Conservation (phyloP, 2,113 vertebrate species). For the Psettodes erumei region DNA sequence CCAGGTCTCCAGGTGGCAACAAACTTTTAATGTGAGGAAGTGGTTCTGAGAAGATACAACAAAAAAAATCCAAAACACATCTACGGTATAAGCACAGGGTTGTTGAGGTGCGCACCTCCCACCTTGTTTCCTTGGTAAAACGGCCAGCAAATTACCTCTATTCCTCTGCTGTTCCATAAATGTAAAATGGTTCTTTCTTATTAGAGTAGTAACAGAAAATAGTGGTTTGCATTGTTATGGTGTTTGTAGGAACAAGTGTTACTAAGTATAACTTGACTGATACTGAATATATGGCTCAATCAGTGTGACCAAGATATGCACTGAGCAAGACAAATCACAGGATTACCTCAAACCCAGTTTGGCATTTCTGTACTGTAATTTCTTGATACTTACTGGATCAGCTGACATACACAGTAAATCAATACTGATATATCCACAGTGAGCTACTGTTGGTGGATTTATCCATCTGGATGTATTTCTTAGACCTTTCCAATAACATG, state of each 20-base stretch:
- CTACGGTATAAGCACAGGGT: neutral
- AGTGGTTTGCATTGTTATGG: neutral
- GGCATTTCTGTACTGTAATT: neutral
- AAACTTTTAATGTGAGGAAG: conserved; percentile 57
- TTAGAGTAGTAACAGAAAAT: neutral
- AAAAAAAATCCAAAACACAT: conserved; percentile 13
- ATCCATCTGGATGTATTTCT: neutral
- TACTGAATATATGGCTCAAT: neutral
- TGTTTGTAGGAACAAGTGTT: neutral
- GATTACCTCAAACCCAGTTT: neutral
- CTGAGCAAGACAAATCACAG: too few species aligned
- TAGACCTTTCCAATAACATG: neutral
- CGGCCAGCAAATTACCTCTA: neutral
- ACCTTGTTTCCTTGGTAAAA: neutral
- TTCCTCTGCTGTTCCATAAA: neutral
- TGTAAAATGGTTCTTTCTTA: neutral
- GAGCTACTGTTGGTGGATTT: neutral
- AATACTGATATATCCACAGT: neutral
- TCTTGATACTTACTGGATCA: neutral
- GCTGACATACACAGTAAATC: neutral
- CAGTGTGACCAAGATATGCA: neutral
- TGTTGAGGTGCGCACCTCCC: neutral
- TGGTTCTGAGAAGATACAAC: conserved; percentile 25
- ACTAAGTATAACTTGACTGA: neutral
- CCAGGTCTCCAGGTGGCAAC: conserved; percentile 50